Evolutionary conservation across 1,140 invertebrate genomes (phyloP).

Genomic region (Euglossa dilemma): DNA sequence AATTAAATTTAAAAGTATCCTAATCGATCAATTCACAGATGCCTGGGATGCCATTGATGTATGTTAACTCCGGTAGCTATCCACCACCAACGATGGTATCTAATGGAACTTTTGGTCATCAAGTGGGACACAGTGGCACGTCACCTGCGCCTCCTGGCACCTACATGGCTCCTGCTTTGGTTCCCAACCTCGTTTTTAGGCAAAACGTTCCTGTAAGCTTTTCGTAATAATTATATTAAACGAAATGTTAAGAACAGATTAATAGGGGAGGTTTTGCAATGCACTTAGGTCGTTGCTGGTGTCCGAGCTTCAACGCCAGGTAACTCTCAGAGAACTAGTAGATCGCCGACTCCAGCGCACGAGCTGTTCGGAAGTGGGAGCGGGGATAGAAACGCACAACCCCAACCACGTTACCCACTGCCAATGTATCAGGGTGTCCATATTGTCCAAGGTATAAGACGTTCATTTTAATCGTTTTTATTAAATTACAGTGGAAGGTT

Average conservation of each 20-base stretch:
- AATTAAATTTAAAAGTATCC: not conserved
- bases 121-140: slow-evolving; percentile 72
- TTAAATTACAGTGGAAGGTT: not conserved
- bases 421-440: slow-evolving; percentile 82
- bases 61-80: slow-evolving; percentile 79
- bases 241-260: not conserved
- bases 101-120: slow-evolving; percentile 76
- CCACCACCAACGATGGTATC: slow-evolving; percentile 75
- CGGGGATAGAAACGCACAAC: slow-evolving; percentile 78
- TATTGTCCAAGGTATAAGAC: slow-evolving; percentile 77
- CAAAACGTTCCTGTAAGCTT: slow-evolving; percentile 78
- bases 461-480: not conserved
- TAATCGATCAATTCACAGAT: slow-evolving; percentile 65
- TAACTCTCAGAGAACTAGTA: slow-evolving; percentile 78
- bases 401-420: slow-evolving; percentile 80
- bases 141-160: slow-evolving; percentile 74
- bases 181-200: slow-evolving; percentile 80
- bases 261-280: not conserved
- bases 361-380: slow-evolving; percentile 75
- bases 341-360: slow-evolving; percentile 79
- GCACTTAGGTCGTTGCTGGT: slow-evolving; percentile 72
- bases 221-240: not conserved
- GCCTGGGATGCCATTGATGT: slow-evolving; percentile 80
- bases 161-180: slow-evolving; percentile 77
- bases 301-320: slow-evolving; percentile 78